These are phyloP conservation scores for Elysia chlorotica DNA, from an alignment of 1,140 invertebrate species.

Conservation along the genomic window DNA sequence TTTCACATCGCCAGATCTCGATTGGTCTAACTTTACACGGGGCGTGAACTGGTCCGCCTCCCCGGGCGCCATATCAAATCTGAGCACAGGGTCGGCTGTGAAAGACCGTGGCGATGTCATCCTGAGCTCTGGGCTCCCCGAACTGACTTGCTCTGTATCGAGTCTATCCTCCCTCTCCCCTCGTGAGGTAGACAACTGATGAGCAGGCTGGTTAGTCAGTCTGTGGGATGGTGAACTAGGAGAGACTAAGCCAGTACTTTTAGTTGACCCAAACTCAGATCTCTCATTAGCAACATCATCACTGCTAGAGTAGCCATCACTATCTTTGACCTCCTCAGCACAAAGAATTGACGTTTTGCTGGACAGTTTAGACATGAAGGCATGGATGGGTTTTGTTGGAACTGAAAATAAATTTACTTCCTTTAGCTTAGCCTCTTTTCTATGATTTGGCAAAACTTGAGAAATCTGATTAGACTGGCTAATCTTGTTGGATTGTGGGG, in stretches of 20 bases:
- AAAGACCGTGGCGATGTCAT: no score
- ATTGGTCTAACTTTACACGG: no score
- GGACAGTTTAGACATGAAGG: not conserved
- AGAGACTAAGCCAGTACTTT: no score
- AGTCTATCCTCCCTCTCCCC: not conserved
- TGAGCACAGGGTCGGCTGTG: no score
- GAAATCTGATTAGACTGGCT: not conserved
- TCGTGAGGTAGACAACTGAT: not conserved
- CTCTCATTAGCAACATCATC: constrained; percentile 1
- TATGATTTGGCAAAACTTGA: not conserved
- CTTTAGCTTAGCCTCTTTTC: not conserved
- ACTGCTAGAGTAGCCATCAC: constrained; percentile 17
- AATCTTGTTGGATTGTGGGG: not conserved
- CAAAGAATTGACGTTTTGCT: constrained; percentile 1
- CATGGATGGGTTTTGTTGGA: not conserved
- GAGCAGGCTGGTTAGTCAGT: not conserved
- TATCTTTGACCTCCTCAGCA: constrained; percentile 11
- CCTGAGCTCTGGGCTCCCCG: not conserved
- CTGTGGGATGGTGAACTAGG: no score
- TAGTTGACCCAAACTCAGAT: not conserved
- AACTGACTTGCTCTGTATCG: not conserved
- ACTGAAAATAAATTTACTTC: not conserved
- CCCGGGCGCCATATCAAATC: no score
- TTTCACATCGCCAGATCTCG: no score
- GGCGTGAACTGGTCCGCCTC: no score